Conservation (phyloP, 2,113 vertebrate species). For the Hippocampus abdominalis region DNA sequence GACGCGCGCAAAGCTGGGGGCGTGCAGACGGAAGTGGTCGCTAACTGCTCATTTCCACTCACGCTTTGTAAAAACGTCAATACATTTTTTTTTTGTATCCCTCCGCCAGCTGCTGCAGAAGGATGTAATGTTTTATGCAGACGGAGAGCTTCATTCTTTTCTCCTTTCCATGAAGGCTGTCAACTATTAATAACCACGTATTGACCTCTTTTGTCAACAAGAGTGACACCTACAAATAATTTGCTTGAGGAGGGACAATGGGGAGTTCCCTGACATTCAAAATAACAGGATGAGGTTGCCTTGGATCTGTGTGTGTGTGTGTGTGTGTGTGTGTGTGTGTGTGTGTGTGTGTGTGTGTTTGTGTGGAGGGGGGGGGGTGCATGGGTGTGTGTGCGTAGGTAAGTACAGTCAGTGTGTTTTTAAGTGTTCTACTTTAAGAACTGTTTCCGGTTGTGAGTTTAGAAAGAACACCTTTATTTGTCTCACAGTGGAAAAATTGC, state of each 20-base stretch:
- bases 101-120: slow-evolving; percentile 63
- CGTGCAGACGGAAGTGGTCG: slow-evolving; percentile 36
- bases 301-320: slow-evolving; percentile 27
- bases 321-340: slow-evolving; percentile 12
- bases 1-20: slow-evolving; percentile 40
- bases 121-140: slow-evolving; percentile 71
- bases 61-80: slow-evolving; percentile 37
- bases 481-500: too few species aligned
- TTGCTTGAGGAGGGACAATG: slow-evolving; percentile 61
- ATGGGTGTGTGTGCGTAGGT: slow-evolving; percentile 19
- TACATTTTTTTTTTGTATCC: slow-evolving; percentile 8
- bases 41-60: slow-evolving; percentile 35
- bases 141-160: slow-evolving; percentile 66
- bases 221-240: slow-evolving; percentile 66
- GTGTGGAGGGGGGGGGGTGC: background rate
- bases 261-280: slow-evolving; percentile 59
- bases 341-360: slow-evolving; percentile 21
- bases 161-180: slow-evolving; percentile 67
- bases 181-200: slow-evolving; percentile 74
- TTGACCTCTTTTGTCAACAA: slow-evolving; percentile 69
- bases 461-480: background rate
- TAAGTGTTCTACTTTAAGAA: slow-evolving; percentile 8
- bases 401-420: slow-evolving; percentile 7
- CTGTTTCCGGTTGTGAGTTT: background rate
- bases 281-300: slow-evolving; percentile 70